Evolutionary conservation across 2,888 invertebrate species (phyloP).

Genomic region (Meloe dianella): DNA sequence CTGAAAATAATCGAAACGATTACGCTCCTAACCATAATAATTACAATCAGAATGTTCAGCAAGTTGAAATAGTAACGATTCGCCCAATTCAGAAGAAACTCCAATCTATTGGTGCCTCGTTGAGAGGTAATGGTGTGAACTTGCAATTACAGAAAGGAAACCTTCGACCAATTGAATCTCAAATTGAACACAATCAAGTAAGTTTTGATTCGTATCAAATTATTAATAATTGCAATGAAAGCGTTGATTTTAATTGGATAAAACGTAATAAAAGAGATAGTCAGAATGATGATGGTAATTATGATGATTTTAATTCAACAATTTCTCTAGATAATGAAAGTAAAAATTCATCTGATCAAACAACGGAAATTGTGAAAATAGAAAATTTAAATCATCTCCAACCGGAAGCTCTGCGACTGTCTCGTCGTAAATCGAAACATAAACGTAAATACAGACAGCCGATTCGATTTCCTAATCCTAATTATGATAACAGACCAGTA

Average conservation of each 20-base stretch:
- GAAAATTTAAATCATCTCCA: slow-evolving; percentile 26
- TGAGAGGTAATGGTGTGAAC: not conserved
- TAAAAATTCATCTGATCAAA: slow-evolving; percentile 8
- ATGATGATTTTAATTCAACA: slow-evolving; percentile 24
- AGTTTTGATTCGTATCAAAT: not conserved
- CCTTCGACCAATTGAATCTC: not conserved
- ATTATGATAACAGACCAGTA: not conserved
- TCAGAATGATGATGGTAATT: slow-evolving; percentile 18
- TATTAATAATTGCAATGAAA: not conserved
- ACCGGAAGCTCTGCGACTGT: slow-evolving; percentile 19
- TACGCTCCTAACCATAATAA: slow-evolving; percentile 39
- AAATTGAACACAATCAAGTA: not conserved
- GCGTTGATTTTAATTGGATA: slow-evolving; percentile 6
- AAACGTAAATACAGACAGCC: slow-evolving; percentile 21
- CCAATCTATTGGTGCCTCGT: slow-evolving; percentile 7
- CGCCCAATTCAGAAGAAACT: not conserved
- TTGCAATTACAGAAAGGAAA: not conserved
- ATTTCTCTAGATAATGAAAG: slow-evolving; percentile 34
- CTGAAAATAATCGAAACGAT: slow-evolving; percentile 18
- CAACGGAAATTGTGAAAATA: slow-evolving; percentile 15
- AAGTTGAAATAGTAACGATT: slow-evolving; percentile 22
- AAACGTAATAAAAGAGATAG: slow-evolving; percentile 9
- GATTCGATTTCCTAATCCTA: slow-evolving; percentile 10
- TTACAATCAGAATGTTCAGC: slow-evolving; percentile 27
- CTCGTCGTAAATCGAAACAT: slow-evolving; percentile 19